Conservation (phyloP, 2,888 invertebrate genomes). For the Gandaritis pyraliata region DNA sequence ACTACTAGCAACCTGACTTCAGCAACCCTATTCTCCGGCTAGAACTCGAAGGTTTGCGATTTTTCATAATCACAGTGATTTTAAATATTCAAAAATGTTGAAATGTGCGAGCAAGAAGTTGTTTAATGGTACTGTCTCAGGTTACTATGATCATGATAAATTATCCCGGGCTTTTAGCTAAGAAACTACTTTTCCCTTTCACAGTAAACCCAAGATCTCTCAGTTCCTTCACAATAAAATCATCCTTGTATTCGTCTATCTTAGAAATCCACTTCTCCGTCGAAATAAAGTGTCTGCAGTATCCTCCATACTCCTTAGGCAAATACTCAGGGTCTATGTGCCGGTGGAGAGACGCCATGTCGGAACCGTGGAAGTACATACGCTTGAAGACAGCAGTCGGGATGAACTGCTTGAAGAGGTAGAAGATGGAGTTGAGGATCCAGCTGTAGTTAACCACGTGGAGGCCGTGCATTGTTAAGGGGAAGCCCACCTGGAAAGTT, state of each 20-base stretch:
- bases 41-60: no score
- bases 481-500: slow-evolving; percentile 86
- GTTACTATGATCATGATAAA: no score
- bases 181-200: slow-evolving; percentile 23
- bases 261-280: slow-evolving; percentile 86
- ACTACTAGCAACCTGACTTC: no score
- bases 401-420: slow-evolving; percentile 90
- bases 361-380: slow-evolving; percentile 72
- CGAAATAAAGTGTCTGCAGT: slow-evolving; percentile 82
- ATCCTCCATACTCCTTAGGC: slow-evolving; percentile 71
- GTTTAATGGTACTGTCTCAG: no score
- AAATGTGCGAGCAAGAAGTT: no score
- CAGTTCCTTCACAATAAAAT: slow-evolving; percentile 85
- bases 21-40: no score
- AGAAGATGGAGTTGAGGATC: slow-evolving; percentile 90
- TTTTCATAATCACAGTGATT: no score
- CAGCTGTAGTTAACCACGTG: slow-evolving; percentile 92
- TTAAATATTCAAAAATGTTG: no score
- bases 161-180: background rate
- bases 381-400: slow-evolving; percentile 86
- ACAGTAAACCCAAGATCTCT: slow-evolving; percentile 84
- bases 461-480: slow-evolving; percentile 88
- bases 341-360: slow-evolving; percentile 68
- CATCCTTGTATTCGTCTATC: slow-evolving; percentile 78
- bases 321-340: slow-evolving; percentile 67